phyloP scores from a whole-genome alignment of 2,888 invertebrate genomes.

The Cyrtodaria siliqua region DNA sequence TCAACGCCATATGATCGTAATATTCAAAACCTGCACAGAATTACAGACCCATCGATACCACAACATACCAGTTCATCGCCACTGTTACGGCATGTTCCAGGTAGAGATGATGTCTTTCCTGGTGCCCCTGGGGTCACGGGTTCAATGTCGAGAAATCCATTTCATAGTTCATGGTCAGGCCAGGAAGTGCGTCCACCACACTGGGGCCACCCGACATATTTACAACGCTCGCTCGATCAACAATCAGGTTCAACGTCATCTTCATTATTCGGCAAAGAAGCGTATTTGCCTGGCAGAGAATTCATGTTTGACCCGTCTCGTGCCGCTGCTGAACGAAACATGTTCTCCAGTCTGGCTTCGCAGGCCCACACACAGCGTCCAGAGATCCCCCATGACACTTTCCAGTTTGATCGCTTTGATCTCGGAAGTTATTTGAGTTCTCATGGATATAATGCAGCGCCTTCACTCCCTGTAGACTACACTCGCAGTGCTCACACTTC shows the following conservation, averaged over 20 bases:
- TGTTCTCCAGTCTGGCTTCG: constrained; percentile 76
- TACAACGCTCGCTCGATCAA: constrained; percentile 73
- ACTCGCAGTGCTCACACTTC: constrained; percentile 74
- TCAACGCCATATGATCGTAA: constrained; percentile 72
- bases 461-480: constrained; percentile 77
- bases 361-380: constrained; percentile 72
- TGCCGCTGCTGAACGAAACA: constrained; percentile 76
- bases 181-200: constrained; percentile 80
- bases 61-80: constrained; percentile 70
- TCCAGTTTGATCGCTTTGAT: constrained; percentile 79
- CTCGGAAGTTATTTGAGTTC: constrained; percentile 80
- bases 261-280: constrained; percentile 78
- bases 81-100: constrained; percentile 73
- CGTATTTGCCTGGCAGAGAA: constrained; percentile 78
- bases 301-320: constrained; percentile 81
- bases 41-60: constrained; percentile 74
- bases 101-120: constrained; percentile 77
- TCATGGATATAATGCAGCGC: constrained; percentile 75
- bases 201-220: constrained; percentile 78
- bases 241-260: constrained; percentile 74
- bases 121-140: constrained; percentile 74
- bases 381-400: constrained; percentile 76
- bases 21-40: constrained; percentile 74
- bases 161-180: constrained; percentile 78
- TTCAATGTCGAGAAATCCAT: constrained; percentile 79